Conservation (phyloP, 2,113 vertebrate genomes). For the Euleptes europaea region DNA sequence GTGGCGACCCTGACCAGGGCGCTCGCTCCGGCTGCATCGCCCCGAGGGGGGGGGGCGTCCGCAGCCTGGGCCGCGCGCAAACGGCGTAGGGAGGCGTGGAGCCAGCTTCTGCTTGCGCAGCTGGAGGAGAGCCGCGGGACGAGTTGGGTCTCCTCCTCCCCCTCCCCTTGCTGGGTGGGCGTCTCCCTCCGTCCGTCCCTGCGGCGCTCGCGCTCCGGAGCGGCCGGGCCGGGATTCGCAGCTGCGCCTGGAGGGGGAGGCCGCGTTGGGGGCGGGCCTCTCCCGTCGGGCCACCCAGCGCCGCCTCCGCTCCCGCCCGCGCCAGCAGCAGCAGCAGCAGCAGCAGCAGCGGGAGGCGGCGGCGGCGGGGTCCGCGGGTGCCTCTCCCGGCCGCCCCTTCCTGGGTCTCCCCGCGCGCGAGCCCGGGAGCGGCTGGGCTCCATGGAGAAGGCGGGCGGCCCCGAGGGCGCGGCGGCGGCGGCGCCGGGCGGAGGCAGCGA, state of each 20-base stretch:
- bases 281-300: not conserved
- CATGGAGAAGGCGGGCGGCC: conserved; percentile 70
- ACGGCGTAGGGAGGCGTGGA: no score
- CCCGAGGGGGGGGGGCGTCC: no score
- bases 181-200: not conserved
- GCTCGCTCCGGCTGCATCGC: no score
- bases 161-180: not conserved
- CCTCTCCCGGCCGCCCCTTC: conserved; percentile 52
- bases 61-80: no score
- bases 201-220: not conserved
- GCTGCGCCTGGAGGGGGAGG: not conserved
- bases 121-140: not conserved
- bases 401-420: conserved; percentile 55
- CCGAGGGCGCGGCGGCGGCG: conserved; percentile 10
- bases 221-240: not conserved
- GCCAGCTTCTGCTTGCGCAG: not conserved
- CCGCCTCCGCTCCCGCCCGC: not conserved
- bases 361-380: conserved; percentile 2
- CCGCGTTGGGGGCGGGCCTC: conserved; percentile 1
- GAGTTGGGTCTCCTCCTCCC: not conserved
- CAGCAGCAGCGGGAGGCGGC: not conserved
- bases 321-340: not conserved
- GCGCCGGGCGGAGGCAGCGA: conserved; percentile 31
- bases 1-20: no score
- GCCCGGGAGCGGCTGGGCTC: no score